Conservation (phyloP, 1,140 invertebrate species). For the Centruroides vittatus region DNA sequence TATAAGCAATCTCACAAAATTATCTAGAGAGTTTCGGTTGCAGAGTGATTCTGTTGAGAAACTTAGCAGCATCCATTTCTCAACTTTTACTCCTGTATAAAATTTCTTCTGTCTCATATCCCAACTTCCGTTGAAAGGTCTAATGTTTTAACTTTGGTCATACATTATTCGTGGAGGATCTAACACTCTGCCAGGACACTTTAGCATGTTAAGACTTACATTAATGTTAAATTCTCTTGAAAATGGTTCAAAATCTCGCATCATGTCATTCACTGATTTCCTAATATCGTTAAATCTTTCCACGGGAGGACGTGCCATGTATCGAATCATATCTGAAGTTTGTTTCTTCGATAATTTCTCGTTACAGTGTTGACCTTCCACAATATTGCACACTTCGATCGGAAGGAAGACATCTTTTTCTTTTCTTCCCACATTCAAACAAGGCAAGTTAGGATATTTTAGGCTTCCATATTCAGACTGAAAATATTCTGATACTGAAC, state of each 20-base stretch:
- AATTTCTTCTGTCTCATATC: conserved; percentile 45
- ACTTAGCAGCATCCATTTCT: conserved; percentile 19
- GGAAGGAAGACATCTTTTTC: conserved; percentile 21
- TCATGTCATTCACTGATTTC: not conserved
- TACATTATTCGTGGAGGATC: conserved; percentile 12
- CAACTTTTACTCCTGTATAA: conserved; percentile 31
- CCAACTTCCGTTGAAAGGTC: conserved; percentile 37
- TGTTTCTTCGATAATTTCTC: conserved; percentile 14
- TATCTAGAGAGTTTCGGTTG: not conserved
- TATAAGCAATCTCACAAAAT: not conserved
- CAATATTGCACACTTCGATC: conserved; percentile 25
- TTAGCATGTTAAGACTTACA: conserved; percentile 8
- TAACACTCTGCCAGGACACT: conserved; percentile 16
- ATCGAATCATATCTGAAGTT: conserved; percentile 18
- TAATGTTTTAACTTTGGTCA: not conserved
- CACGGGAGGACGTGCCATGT: conserved; percentile 21
- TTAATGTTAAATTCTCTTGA: conserved; percentile 21
- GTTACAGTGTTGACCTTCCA: conserved; percentile 20
- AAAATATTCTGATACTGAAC: conserved; percentile 6
- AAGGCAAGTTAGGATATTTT: conserved; percentile 24
- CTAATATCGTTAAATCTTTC: conserved; percentile 18
- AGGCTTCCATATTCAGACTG: not conserved
- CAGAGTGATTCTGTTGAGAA: conserved; percentile 6
- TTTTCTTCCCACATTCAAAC: conserved; percentile 22
- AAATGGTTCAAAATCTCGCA: conserved; percentile 7